These are phyloP conservation scores for Pammene fasciana DNA, from an alignment of 2,888 invertebrate genomes.

Conservation along the genomic window DNA sequence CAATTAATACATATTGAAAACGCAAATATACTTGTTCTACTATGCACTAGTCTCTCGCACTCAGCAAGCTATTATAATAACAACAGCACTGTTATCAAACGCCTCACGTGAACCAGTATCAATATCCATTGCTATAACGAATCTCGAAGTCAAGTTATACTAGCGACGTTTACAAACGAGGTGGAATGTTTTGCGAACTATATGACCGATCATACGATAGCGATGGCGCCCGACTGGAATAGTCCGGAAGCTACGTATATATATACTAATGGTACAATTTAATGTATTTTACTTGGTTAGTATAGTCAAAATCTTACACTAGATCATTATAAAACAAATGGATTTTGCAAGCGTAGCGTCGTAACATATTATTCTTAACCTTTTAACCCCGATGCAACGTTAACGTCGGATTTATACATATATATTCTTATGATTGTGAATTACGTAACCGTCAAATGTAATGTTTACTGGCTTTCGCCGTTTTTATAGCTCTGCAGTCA, in stretches of 20 bases:
- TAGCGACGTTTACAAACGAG: background rate
- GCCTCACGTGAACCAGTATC: slow-evolving; percentile 6
- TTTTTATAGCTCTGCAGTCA: slow-evolving; percentile 9
- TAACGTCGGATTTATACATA: background rate
- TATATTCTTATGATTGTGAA: background rate
- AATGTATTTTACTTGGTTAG: background rate
- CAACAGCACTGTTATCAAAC: slow-evolving; percentile 3
- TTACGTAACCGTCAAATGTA: slow-evolving; percentile 4
- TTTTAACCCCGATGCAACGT: background rate
- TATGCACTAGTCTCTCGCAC: background rate
- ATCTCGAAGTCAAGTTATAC: slow-evolving; percentile 3
- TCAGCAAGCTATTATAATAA: background rate
- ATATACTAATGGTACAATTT: background rate
- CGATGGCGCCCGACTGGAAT: slow-evolving; percentile 23
- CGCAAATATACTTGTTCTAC: background rate
- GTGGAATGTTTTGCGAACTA: background rate
- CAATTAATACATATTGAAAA: background rate
- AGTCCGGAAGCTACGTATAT: slow-evolving; percentile 17
- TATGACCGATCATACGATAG: slow-evolving; percentile 57
- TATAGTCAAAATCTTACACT: background rate
- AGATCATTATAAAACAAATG: background rate
- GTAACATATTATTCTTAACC: slow-evolving; percentile 1
- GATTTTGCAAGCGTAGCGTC: background rate
- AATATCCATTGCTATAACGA: background rate
- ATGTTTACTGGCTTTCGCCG: background rate